Conservation (phyloP, 92 coral and sea anemone genomes). For the Porites cylindrica region DNA sequence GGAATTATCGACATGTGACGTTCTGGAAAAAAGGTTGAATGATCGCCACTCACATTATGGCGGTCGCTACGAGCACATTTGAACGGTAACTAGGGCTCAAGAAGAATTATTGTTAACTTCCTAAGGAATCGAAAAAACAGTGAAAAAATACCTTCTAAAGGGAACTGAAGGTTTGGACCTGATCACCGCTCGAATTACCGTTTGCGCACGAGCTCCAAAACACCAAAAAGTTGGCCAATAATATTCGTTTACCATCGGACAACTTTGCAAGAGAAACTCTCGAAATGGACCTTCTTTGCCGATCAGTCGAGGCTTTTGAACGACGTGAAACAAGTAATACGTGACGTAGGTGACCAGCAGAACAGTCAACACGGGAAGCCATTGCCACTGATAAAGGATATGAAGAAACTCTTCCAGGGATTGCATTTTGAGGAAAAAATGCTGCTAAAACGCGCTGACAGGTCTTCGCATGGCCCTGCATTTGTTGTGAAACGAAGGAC, state of each 20-base stretch:
- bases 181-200: conserved; percentile 78
- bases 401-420: conserved; percentile 50
- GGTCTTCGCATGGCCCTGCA: too few species aligned
- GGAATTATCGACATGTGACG: too few species aligned
- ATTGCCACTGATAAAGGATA: conserved; percentile 84
- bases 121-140: background rate
- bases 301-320: conserved; percentile 76
- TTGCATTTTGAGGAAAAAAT: conserved; percentile 18
- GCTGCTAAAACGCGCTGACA: too few species aligned
- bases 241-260: conserved; percentile 64
- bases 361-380: conserved; percentile 77
- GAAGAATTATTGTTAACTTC: background rate
- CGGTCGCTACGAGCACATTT: too few species aligned
- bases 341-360: conserved; percentile 60
- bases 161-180: conserved; percentile 85
- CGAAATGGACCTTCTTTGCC: conserved; percentile 85
- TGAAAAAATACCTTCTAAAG: conserved; percentile 70
- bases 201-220: conserved; percentile 85
- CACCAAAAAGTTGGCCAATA: conserved; percentile 92
- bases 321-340: conserved; percentile 81
- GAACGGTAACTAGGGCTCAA: too few species aligned
- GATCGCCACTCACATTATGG: too few species aligned
- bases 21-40: too few species aligned
- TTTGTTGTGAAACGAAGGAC: background rate
- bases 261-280: conserved; percentile 68